Percentiles rank a stretch among this genome's conserved stretches.
Conservation (phyloP, 2,888 invertebrate genomes). For the Bibio marci region DNA sequence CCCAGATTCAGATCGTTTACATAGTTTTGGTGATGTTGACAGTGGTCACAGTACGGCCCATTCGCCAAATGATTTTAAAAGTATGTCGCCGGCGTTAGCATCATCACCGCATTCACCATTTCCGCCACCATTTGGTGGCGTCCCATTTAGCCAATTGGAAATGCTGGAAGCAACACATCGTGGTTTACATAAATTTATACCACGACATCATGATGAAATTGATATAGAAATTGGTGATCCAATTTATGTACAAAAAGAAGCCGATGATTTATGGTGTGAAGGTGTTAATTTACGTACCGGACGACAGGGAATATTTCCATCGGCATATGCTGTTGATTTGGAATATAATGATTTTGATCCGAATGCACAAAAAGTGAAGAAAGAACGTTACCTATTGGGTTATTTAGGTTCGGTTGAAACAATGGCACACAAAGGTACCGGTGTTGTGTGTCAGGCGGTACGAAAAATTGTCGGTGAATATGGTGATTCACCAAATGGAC, state of each 20-base stretch:
- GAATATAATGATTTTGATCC: slow-evolving; percentile 94
- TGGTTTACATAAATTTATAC: slow-evolving; percentile 89
- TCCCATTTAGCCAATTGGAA: slow-evolving; percentile 65
- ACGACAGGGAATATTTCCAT: slow-evolving; percentile 88
- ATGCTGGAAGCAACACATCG: slow-evolving; percentile 88
- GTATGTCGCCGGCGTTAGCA: slow-evolving; percentile 53
- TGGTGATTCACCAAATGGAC: slow-evolving; percentile 51
- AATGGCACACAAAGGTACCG: slow-evolving; percentile 90
- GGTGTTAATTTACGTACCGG: slow-evolving; percentile 91
- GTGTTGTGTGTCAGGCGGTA: slow-evolving; percentile 83
- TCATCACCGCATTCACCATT: slow-evolving; percentile 45
- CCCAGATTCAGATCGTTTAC: slow-evolving; percentile 69
- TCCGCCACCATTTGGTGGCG: slow-evolving; percentile 48
- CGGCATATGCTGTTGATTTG: slow-evolving; percentile 92
- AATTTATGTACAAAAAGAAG: slow-evolving; percentile 89
- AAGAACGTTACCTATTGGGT: slow-evolving; percentile 76
- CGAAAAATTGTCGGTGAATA: slow-evolving; percentile 63
- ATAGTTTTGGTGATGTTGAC: slow-evolving; percentile 58
- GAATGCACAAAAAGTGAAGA: slow-evolving; percentile 61
- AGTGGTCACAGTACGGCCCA: slow-evolving; percentile 86
- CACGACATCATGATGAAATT: slow-evolving; percentile 88
- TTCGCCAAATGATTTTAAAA: slow-evolving; percentile 78
- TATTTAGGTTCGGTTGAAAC: slow-evolving; percentile 96
- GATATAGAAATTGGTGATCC: slow-evolving; percentile 96
- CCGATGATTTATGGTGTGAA: slow-evolving; percentile 95